Evolutionary conservation across 2,113 vertebrate genomes (phyloP).

Genomic region (Hydrochoerus hydrochaeris): DNA sequence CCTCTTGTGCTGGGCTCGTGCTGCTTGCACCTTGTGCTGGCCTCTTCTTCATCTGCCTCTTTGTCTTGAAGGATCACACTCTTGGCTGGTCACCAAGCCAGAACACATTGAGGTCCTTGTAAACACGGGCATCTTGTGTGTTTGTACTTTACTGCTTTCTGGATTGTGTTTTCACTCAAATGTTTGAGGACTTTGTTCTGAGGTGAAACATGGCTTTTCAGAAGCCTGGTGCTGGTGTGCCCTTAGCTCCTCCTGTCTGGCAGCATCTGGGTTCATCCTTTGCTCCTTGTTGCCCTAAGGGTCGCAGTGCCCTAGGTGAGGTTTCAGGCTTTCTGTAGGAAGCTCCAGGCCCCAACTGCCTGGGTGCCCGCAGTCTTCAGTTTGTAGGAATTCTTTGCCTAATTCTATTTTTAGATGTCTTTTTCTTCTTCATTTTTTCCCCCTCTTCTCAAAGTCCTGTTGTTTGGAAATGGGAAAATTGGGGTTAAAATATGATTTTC

Average conservation of each 20-base stretch:
- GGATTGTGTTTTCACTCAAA: background rate
- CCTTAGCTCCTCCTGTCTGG: background rate
- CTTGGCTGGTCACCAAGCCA: background rate
- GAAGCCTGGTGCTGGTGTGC: background rate
- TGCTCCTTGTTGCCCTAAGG: no score
- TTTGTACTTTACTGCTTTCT: background rate
- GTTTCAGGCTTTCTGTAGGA: background rate
- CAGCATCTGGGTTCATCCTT: background rate
- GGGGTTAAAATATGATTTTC: slow-evolving; percentile 13
- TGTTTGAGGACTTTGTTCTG: background rate
- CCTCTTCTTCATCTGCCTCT: background rate
- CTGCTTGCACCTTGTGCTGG: background rate
- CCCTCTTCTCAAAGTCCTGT: background rate
- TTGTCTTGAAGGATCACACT: background rate
- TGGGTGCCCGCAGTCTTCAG: background rate
- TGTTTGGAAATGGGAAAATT: background rate
- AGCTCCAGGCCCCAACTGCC: background rate
- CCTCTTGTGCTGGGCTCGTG: background rate
- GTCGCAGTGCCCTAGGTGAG: no score
- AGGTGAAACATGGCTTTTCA: background rate
- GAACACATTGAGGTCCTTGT: background rate
- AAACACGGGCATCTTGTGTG: background rate
- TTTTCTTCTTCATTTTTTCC: background rate
- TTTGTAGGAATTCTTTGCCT: background rate
- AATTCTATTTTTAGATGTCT: background rate